A percentile compares a stretch with the other conserved stretches of the same genome.
Evolutionary conservation across 2,888 invertebrate species (phyloP).

Genomic region (Lamproptera curius): DNA sequence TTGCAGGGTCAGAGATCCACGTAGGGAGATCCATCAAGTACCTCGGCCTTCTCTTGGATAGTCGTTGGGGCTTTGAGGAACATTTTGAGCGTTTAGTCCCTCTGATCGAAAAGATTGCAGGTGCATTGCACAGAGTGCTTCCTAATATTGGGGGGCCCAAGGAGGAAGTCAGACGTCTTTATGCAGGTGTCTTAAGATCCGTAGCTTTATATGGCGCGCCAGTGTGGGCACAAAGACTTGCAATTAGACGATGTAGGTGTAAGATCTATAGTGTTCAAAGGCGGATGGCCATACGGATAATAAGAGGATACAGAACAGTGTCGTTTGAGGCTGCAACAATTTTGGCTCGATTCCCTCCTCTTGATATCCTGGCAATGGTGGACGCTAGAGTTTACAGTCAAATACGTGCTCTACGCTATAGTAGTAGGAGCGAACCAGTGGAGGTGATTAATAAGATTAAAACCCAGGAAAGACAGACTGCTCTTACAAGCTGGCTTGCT

Average conservation of each 20-base stretch:
- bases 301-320: neutral
- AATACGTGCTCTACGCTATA: too few relatives aligned
- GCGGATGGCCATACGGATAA: neutral
- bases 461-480: neutral
- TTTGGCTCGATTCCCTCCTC: neutral
- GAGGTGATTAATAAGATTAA: neutral
- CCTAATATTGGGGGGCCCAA: neutral
- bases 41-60: too few relatives aligned
- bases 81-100: neutral
- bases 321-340: constrained; percentile 3
- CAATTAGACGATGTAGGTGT: neutral
- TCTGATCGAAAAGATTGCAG: neutral
- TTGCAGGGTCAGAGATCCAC: neutral
- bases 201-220: constrained; percentile 1
- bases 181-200: neutral
- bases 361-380: neutral
- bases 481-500: neutral
- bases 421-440: neutral
- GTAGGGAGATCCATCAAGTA: neutral
- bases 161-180: neutral
- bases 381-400: too few relatives aligned
- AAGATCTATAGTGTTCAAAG: neutral
- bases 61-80: neutral
- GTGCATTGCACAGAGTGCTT: neutral
- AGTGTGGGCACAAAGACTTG: neutral